phyloP scores from a whole-genome alignment of 1,140 invertebrate species.

The Hirudo medicinalis region DNA sequence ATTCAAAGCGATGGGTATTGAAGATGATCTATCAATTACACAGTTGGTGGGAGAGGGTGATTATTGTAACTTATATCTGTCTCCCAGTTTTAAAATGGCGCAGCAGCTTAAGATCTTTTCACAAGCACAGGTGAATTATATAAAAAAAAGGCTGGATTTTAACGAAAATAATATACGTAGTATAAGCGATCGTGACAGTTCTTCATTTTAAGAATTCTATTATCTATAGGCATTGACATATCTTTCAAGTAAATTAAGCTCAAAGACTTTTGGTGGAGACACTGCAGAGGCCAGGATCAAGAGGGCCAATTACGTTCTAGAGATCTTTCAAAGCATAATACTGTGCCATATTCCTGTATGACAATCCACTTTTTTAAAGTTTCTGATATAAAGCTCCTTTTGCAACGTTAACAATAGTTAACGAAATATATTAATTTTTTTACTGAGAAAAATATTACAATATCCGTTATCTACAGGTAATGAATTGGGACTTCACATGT shows the following conservation, averaged over 20 bases:
- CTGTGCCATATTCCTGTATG: no score
- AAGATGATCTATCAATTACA: conserved; percentile 84
- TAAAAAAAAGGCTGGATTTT: neutral
- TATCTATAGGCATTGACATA: no score
- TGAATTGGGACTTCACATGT: conserved; percentile 49
- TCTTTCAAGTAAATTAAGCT: neutral
- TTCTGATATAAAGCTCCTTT: conserved; percentile 20
- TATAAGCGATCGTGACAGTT: no score
- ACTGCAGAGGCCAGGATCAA: no score
- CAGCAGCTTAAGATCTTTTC: conserved; percentile 70
- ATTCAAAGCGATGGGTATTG: conserved; percentile 90
- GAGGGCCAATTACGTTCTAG: neutral
- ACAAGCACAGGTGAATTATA: conserved; percentile 57
- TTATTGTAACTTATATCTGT: conserved; percentile 61
- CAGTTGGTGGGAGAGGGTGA: conserved; percentile 78
- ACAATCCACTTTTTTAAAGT: neutral
- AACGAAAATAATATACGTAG: neutral
- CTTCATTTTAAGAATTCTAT: conserved; percentile 1
- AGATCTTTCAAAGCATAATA: no score
- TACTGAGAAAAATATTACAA: neutral
- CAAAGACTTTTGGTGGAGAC: neutral
- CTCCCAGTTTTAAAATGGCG: conserved; percentile 78
- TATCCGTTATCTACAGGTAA: conserved; percentile 43
- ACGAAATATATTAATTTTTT: neutral
- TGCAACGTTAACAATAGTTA: no score